Percentiles rank a stretch among this genome's conserved stretches.
Conservation (phyloP, 2,888 invertebrate genomes). For the Frankliniella intonsa region DNA sequence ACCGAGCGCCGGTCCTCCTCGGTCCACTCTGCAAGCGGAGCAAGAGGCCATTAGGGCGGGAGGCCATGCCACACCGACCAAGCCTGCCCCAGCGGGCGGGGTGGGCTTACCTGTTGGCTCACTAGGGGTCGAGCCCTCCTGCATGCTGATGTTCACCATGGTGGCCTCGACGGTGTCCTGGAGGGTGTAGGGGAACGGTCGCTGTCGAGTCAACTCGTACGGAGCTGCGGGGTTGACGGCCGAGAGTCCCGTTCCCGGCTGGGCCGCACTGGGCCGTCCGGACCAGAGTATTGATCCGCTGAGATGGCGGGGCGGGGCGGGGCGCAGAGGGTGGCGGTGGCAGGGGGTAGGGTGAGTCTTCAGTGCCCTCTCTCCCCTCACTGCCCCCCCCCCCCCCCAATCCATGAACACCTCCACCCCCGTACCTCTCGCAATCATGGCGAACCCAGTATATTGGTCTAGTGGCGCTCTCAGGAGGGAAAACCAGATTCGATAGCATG, state of each 20-base stretch:
- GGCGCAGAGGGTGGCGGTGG: neutral
- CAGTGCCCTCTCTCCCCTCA: neutral
- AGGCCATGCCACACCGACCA: too few relatives aligned
- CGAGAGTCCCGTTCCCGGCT: too few relatives aligned
- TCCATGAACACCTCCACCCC: neutral
- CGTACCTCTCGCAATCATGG: too few relatives aligned
- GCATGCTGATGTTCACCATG: slow-evolving; percentile 20
- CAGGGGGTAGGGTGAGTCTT: neutral
- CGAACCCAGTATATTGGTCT: too few relatives aligned
- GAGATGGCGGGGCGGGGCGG: neutral
- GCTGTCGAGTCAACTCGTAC: too few relatives aligned
- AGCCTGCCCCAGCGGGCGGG: too few relatives aligned
- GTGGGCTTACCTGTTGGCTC: neutral
- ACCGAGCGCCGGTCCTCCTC: neutral
- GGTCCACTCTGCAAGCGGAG: neutral
- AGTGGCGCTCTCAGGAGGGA: too few relatives aligned
- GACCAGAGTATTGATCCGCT: slow-evolving; percentile 12
- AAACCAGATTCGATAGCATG: too few relatives aligned
- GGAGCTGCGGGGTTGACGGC: neutral
- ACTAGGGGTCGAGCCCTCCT: neutral
- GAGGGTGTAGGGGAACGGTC: too few relatives aligned
- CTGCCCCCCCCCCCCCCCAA: neutral
- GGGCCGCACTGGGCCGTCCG: neutral
- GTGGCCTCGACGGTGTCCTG: neutral
- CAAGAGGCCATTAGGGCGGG: neutral